These are phyloP conservation scores for Microplitis manilae DNA, from an alignment of 2,888 invertebrate genomes.

Conservation along the genomic window DNA sequence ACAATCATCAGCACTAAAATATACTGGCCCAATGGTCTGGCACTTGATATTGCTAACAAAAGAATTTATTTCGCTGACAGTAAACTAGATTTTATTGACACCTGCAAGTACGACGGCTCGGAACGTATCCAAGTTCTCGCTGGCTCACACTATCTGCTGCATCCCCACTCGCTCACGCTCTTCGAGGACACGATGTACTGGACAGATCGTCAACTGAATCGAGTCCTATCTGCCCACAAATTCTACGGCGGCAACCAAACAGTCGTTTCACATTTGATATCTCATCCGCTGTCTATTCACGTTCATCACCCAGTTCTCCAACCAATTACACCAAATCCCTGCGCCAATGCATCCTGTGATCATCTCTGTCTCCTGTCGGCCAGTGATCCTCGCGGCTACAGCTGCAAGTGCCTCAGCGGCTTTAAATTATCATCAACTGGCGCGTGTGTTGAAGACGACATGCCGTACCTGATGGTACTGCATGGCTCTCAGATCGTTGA, in stretches of 20 bases:
- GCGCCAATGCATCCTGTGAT: conserved; percentile 82
- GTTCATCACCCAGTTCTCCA: conserved; percentile 96
- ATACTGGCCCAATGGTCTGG: conserved; percentile 99
- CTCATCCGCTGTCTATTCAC: conserved; percentile 95
- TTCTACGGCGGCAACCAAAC: conserved; percentile 93
- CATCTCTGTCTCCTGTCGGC: conserved; percentile 95
- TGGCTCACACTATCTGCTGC: conserved; percentile 91
- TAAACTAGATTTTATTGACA: conserved; percentile 97
- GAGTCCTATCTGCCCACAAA: conserved; percentile 92
- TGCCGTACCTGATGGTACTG: conserved; percentile 90
- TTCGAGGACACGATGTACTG: conserved; percentile 98
- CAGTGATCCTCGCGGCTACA: conserved; percentile 78
- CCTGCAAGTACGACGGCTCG: conserved; percentile 95
- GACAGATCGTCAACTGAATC: conserved; percentile 94
- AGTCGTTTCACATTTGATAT: conserved; percentile 93
- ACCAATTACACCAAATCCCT: conserved; percentile 85
- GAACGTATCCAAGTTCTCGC: conserved; percentile 91
- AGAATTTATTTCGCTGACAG: conserved; percentile 98
- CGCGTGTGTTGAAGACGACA: conserved; percentile 87
- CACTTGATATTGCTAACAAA: conserved; percentile 93
- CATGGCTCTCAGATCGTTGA: conserved; percentile 88
- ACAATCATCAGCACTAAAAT: conserved; percentile 94
- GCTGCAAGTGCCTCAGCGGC: conserved; percentile 94
- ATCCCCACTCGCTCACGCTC: conserved; percentile 94
- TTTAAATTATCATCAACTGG: conserved; percentile 80